phyloP scores from a whole-genome alignment of 2,797 vertebrate genomes.

The Coracias cyanogaster region DNA sequence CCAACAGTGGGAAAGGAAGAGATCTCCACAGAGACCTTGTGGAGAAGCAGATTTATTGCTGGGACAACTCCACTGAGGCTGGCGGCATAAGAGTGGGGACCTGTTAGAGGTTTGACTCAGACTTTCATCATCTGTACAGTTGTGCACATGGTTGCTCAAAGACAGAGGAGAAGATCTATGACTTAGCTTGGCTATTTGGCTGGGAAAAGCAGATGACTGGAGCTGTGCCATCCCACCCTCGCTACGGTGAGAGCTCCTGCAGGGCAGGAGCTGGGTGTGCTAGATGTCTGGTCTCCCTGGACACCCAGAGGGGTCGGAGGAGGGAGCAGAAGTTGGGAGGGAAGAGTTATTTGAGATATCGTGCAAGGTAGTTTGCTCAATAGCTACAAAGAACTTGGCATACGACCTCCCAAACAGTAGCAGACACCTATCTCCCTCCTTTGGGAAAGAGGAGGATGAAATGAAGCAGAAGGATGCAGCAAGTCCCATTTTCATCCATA shows the following conservation, averaged over 20 bases:
- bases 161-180: background rate
- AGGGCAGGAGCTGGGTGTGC: background rate
- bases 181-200: fast-evolving
- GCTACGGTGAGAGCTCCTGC: fast-evolving
- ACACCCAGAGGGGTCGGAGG: background rate
- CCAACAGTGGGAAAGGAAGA: background rate
- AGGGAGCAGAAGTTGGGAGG: background rate
- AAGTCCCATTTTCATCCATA: background rate
- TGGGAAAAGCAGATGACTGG: background rate
- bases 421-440: background rate
- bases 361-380: background rate
- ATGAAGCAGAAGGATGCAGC: background rate
- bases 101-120: background rate
- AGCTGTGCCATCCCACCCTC: background rate
- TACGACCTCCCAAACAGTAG: background rate
- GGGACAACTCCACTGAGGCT: background rate
- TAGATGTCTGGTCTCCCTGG: background rate
- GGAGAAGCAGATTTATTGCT: background rate
- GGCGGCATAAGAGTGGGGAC: background rate
- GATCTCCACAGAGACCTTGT: background rate
- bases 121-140: background rate
- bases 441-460: background rate
- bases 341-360: background rate
- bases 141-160: background rate
- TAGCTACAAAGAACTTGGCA: background rate